Evolutionary conservation across 2,888 invertebrate species (phyloP), one percentile per base, ranked within the genome.

Genomic region (Blastobasis lacticolella): DNA sequence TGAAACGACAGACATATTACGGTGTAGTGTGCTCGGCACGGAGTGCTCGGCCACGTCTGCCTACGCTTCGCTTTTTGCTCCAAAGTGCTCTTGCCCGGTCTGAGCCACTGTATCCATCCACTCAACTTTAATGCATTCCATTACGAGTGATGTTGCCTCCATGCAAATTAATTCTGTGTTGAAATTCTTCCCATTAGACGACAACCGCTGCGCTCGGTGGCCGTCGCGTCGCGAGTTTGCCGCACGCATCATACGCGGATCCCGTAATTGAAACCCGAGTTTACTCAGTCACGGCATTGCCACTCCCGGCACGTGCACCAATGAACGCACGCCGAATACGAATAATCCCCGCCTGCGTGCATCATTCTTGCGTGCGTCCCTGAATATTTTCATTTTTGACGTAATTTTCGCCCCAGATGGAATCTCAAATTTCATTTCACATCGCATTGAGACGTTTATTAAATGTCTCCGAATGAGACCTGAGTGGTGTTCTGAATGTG

Each of bases 241-340:
- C 59, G 62, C 57, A 58, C 62, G 61, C 71, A 73, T 74, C 71
- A 68, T 69, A 60, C 63, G 10, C 10, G 10, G 10, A 44, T n/a
- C 6, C 10, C 2, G 44, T 82, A 80, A 81, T 81, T 80, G 81
- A 79, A 81, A 82, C 77, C 70, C 63, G 72, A 76, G 77, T 78
- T 79, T 79, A 78, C 71, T 79, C 75, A 72, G 73, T 67, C 74
- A 69, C 67, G 63, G 66, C 68, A 78, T 82, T 78, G 75, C 69
- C 71, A 79, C 62, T 66, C 81, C 55, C 58, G 64, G 65, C 84
- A 83, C 84, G 84, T 78, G 62, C 67, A 61, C 63, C 69, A 64
- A 63, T 67, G 73, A 66, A 78, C 81, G 77, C 67, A 75, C 69
- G 69, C 64, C 63, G 82, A 81, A 83, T 85, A 83, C 72, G 73